These are phyloP conservation scores for Macrobrachium rosenbergii DNA, from an alignment of 1,140 invertebrate genomes.

Conservation along the genomic window DNA sequence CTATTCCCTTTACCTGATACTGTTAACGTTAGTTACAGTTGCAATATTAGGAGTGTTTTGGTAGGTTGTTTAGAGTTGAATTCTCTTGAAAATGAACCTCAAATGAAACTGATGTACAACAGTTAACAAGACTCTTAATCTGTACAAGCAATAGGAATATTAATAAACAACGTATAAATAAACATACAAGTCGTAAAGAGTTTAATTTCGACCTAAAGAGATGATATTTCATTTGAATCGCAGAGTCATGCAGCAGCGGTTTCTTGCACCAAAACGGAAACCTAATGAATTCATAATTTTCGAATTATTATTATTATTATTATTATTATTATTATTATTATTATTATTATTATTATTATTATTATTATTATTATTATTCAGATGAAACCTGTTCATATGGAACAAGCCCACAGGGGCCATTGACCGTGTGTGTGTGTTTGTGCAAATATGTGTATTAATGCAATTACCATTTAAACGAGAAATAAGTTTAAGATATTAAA, in stretches of 20 bases:
- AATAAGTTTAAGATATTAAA: not conserved
- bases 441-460: conserved; percentile 12
- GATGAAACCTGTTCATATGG: too few species aligned
- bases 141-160: not conserved
- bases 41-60: not conserved
- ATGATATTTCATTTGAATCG: not conserved
- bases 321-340: too few species aligned
- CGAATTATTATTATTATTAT: too few species aligned
- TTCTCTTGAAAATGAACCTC: not conserved
- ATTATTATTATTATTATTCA: too few species aligned
- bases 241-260: too few species aligned
- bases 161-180: not conserved
- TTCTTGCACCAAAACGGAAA: too few species aligned
- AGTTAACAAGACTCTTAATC: too few species aligned
- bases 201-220: not conserved
- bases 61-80: not conserved
- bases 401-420: too few species aligned
- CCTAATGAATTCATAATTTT: not conserved
- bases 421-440: not conserved
- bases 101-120: too few species aligned
- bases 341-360: too few species aligned
- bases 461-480: not conserved
- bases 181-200: not conserved
- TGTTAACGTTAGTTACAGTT: not conserved
- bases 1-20: not conserved